phyloP scores from a whole-genome alignment of 2,888 invertebrate species.

The Tanytarsus gracilentus region DNA sequence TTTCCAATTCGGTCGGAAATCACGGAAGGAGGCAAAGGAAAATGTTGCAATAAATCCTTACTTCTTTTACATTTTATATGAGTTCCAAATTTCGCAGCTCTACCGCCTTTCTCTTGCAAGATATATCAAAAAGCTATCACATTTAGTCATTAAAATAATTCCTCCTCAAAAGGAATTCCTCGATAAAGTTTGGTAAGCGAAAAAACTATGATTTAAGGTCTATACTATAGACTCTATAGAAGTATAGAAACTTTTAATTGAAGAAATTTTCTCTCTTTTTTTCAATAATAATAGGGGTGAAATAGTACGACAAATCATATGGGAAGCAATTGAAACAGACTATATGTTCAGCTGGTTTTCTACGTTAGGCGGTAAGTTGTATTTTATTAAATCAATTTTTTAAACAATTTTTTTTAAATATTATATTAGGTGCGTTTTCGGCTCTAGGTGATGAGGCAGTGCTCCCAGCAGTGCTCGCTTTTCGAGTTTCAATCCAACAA shows the following conservation, averaged over 20 bases:
- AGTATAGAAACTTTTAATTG: not conserved
- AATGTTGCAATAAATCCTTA: no score
- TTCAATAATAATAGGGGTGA: constrained; percentile 15
- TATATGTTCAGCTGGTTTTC: constrained; percentile 89
- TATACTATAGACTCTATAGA: not conserved
- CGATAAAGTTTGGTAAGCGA: constrained; percentile 59
- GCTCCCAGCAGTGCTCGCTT: constrained; percentile 76
- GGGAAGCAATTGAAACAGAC: constrained; percentile 67
- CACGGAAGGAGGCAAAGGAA: no score
- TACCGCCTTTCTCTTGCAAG: not conserved
- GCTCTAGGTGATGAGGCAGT: constrained; percentile 82
- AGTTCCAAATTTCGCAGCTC: constrained; percentile 1
- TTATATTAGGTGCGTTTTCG: constrained; percentile 95
- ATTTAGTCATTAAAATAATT: constrained; percentile 45
- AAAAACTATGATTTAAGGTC: not conserved
- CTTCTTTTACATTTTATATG: constrained; percentile 3
- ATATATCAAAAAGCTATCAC: constrained; percentile 13
- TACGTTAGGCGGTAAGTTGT: constrained; percentile 58
- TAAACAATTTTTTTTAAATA: no score
- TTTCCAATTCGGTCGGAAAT: no score
- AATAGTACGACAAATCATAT: constrained; percentile 33
- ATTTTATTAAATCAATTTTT: not conserved
- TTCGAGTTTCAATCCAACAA: constrained; percentile 77
- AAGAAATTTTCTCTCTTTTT: not conserved
- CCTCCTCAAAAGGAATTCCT: constrained; percentile 54